phyloP scores from a whole-genome alignment of 2,888 invertebrate genomes.

The Mesoligia furuncula region DNA sequence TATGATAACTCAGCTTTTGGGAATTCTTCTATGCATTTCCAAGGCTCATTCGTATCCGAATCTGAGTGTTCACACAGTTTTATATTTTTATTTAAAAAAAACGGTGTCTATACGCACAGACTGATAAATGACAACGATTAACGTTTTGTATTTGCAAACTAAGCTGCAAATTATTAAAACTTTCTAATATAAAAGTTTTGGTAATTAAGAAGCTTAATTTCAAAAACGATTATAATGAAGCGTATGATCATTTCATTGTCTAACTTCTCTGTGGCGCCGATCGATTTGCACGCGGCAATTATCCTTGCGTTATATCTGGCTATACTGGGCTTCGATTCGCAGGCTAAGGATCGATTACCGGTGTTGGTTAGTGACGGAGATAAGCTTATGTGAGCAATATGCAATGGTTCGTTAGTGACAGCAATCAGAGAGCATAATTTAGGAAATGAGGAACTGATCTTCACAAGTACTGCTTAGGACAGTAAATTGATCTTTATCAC shows the following conservation, averaged over 20 bases:
- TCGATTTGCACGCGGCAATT: slow-evolving; percentile 82
- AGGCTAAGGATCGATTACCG: slow-evolving; percentile 67
- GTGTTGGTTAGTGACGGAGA: slow-evolving; percentile 48
- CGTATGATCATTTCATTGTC: neutral
- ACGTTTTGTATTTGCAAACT: neutral
- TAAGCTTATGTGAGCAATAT: slow-evolving; percentile 35
- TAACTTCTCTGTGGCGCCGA: slow-evolving; percentile 51
- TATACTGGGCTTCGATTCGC: slow-evolving; percentile 57
- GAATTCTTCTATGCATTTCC: neutral
- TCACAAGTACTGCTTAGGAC: neutral
- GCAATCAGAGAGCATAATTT: neutral
- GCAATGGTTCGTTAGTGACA: slow-evolving; percentile 1
- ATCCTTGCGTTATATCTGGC: slow-evolving; percentile 69
- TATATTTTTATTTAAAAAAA: neutral
- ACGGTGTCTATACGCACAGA: neutral
- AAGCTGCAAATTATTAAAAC: neutral
- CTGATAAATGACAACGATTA: neutral
- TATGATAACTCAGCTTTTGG: neutral
- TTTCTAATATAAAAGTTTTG: neutral
- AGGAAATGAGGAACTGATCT: neutral
- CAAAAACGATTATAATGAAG: neutral
- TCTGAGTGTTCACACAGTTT: neutral
- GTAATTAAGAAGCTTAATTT: neutral
- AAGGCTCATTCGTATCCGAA: neutral
- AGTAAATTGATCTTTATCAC: neutral